These are phyloP conservation scores for Andrena bicolor DNA, from an alignment of 2,888 invertebrate genomes.

Conservation along the genomic window DNA sequence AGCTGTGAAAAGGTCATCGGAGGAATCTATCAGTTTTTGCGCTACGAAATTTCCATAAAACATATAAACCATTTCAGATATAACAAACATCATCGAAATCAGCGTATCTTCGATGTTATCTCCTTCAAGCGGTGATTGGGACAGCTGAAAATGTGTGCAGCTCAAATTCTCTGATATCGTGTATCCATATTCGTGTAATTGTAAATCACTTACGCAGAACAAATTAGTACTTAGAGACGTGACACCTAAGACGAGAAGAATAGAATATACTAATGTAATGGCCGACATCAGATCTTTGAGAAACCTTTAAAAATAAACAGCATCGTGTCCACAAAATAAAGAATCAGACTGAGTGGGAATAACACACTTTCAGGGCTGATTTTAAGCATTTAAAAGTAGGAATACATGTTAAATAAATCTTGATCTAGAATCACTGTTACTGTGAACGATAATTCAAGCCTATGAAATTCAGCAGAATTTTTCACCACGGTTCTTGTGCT, in stretches of 20 bases:
- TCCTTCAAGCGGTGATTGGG: neutral
- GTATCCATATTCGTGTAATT: neutral
- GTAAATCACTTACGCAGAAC: neutral
- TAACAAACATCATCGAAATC: neutral
- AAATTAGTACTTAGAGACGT: neutral
- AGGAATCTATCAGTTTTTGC: neutral
- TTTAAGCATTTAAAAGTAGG: no score
- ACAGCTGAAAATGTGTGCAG: neutral
- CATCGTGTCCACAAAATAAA: neutral
- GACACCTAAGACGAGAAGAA: constrained; percentile 1
- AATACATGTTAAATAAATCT: no score
- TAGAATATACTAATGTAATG: neutral
- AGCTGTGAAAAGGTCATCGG: neutral
- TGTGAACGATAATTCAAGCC: no score
- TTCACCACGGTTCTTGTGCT: neutral
- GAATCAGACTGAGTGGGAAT: neutral
- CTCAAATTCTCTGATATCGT: neutral
- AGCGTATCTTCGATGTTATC: neutral
- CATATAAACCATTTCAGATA: neutral
- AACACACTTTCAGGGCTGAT: no score
- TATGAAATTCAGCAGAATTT: neutral
- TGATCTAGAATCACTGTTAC: no score
- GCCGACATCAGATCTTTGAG: neutral
- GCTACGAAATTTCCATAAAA: constrained; percentile 11
- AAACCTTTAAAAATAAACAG: constrained; percentile 27